Evolutionary conservation across 1,140 invertebrate species (phyloP), one percentile per base, ranked within the genome.

Genomic region (Battus philenor): DNA sequence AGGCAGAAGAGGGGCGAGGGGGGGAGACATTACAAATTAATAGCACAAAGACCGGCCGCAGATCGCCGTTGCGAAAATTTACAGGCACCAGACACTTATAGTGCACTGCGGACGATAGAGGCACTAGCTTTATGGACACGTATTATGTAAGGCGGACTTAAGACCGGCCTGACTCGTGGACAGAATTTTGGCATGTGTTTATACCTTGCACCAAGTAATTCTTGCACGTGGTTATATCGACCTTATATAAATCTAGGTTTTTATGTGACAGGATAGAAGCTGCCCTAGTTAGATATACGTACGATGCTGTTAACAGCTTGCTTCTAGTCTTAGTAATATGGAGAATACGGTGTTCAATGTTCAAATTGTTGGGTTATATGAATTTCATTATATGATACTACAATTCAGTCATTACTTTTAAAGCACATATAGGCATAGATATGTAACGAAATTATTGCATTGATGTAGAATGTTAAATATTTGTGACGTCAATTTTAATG

Each of bases 31-130:
- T 82, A 82, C 78, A 82, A 82, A 80, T 82, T 82, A 82, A 82
- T 83, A 83, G 76, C 72, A 83, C 76, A 83, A 83, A 83, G 79
- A 83, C 76, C 79, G 68, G 63, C 79, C 79, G 68, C 74, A 83
- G 79, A 78, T 83, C 74, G 79, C 68, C 71, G 54, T 63, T 69
- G 67, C 72, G 72, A 80, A 80, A 83, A 80, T 83, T 83, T 83
- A 83, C 74, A 80, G 74, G 66, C 76, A 49, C 64, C 63, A 76
- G 75, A 73, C 75, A 79, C 78, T 79, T 82, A 79, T 73, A 73
- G 68, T 67, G 59, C 58, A 59, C 59, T 68, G 66, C 56, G 58
- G 55, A 68, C 61, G 57, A 67, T 75, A 69, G 63, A 75, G 70
- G 63, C 60, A 39, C 38, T 61, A 50, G 53, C 56, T 54, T 59